These are phyloP conservation scores for Tupaia tana DNA, from an alignment of 2,113 vertebrate genomes.

Conservation along the genomic window DNA sequence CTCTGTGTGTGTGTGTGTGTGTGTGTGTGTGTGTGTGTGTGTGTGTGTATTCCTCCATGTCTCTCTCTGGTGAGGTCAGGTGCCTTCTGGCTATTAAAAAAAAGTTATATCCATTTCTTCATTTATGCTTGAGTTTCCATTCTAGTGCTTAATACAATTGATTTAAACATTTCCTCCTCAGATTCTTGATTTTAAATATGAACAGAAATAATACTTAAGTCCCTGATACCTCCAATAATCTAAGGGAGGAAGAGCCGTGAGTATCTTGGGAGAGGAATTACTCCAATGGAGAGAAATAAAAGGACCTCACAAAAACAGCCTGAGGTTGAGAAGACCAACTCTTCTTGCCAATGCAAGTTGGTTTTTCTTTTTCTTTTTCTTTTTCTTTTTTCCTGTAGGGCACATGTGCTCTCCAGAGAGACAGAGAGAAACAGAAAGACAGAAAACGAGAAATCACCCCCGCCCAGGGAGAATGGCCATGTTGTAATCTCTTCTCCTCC, in stretches of 20 bases:
- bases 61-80: too few relatives aligned
- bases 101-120: constrained; percentile 4
- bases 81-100: too few relatives aligned
- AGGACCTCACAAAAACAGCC: neutral
- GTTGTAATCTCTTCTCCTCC: too few relatives aligned
- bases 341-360: neutral
- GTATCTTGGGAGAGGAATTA: constrained; percentile 30
- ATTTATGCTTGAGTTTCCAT: constrained; percentile 51
- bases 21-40: too few relatives aligned
- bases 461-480: too few relatives aligned
- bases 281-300: neutral
- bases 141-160: constrained; percentile 51
- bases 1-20: too few relatives aligned
- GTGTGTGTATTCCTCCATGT: too few relatives aligned
- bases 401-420: too few relatives aligned
- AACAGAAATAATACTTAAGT: constrained; percentile 42
- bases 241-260: constrained; percentile 20
- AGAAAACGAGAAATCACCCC: too few relatives aligned
- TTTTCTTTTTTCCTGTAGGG: too few relatives aligned
- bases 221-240: neutral
- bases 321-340: neutral
- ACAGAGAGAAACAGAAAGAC: too few relatives aligned
- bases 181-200: constrained; percentile 21
- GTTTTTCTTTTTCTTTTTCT: neutral
- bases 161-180: constrained; percentile 22